Base-by-base conservation (phyloP, 2,113 vertebrate species). In the Cisticola juncidis region DNA sequence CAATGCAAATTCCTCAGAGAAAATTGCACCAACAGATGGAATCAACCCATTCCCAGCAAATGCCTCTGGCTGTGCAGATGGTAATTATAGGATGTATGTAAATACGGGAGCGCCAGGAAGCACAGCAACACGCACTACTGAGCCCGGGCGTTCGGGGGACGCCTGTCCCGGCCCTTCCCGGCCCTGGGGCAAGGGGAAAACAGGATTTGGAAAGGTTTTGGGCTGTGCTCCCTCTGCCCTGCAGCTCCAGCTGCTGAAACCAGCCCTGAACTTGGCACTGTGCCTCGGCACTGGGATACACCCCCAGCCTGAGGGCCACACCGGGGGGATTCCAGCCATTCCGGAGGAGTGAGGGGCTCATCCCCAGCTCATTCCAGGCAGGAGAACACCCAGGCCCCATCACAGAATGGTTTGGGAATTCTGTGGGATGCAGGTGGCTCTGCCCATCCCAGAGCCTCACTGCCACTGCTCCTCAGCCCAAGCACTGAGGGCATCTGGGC, bases 11-110 rank as follows among this genome's bases (percentile, higher is more conserved):
- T 97, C 97, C 97, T 98, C 97, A 19, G 97, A 98, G 98, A 97
- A 98, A 98, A 98, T 98, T 97, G 97, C 97, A 98, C 98, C 98
- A 98, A 97, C 98, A 98, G 98, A 98, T 98, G 98, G 98, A 98
- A 98, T 96, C 97, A 98, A 95, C 97, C 98, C 97, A 98, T 98
- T 98, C 97, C 97, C 97, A 98, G 97, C 97, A 97, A 98, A 97
- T 92, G 98, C 98, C 98, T 96, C 98, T 98, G 98, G 98, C 98
- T 98, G 98, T 98, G 98, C 98, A 98, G 98, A 98, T 98, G 98
- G 98, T 98, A 98, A 98, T 98, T 98, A 98, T 97, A 97, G 98
- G 95, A 98, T 98, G 98, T 98, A 97, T 98, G 98, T 98, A 98
- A 98, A 98, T 98, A 98, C 57, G 92, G 84, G 71, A 93, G 97